Base-by-base conservation (phyloP, 2,797 vertebrate genomes). In the Corythornis leucogaster region DNA sequence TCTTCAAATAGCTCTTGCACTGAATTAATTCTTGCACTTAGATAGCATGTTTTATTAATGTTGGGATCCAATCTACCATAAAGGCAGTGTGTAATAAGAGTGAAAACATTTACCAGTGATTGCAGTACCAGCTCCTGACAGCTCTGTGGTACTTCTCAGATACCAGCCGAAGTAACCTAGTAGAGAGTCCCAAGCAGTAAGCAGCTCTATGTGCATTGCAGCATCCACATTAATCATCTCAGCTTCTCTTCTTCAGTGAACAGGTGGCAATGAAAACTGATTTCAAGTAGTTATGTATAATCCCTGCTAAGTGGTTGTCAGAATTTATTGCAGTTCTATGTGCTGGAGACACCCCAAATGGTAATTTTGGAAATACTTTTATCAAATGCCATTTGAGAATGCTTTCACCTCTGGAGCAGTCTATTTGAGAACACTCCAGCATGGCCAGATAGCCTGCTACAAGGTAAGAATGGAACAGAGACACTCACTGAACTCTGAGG, bases 1-100 rank as follows among this genome's bases (percentile, higher is more conserved):
- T 82, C 91, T 90, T 94, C 93, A 94, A 89, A 94, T 16, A 95
- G 71, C 80, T 94, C 73, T 95, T 85, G 87, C 90, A 85, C 77
- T 85, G 91, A 93, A 91, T 90, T 86, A 91, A 96, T 94, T 93
- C 90, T 93, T 96, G 93, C 90, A 85, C 89, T 89, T 92, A 89
- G 61, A 76, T 94, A 70, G 48, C 61, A 58, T 74, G 59, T 90
- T 96, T 96, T 85, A 94, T 90, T 90, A 92, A 95, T 74, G 85
- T 71, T 90, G 85, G 75, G 63, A 69, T 83, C 70, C 90, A 95
- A 53, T 55, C 80, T 95, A 76, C 74, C 88, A 79, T 71, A 67
- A 93, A 93, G 84, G 92, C 77, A 77, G 62, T 10, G 30, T 43
- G 71, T 51, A 84, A 81, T 79, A 79, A 66, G 31, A 82, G 42